Percentiles rank a stretch among this genome's conserved stretches.
Evolutionary conservation across 1,140 invertebrate species (phyloP).

Genomic region (Pogonognathellus flavescens): DNA sequence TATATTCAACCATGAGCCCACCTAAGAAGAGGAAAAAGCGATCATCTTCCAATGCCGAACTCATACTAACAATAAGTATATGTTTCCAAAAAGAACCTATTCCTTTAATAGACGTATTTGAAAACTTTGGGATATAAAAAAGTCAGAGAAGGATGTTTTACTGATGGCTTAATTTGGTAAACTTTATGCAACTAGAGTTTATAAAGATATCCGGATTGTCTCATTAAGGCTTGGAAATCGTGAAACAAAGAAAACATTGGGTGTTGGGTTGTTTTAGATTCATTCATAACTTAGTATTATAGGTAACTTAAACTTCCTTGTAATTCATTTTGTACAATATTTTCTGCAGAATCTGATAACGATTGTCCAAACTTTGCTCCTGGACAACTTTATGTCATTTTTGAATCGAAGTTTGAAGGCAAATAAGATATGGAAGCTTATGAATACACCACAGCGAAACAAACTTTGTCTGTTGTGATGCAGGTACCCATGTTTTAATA

Average conservation of each 20-base stretch:
- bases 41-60: not conserved
- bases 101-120: constrained; percentile 57
- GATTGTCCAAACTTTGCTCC: constrained; percentile 80
- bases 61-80: constrained; percentile 52
- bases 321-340: not conserved
- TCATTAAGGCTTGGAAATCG: constrained; percentile 84
- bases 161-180: constrained; percentile 81
- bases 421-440: constrained; percentile 84
- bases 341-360: constrained; percentile 78
- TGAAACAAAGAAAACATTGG: constrained; percentile 78
- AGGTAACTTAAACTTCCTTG: no score
- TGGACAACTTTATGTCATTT: constrained; percentile 83
- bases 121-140: constrained; percentile 79
- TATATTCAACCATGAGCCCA: not conserved
- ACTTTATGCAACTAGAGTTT: constrained; percentile 76
- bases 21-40: not conserved
- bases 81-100: constrained; percentile 59
- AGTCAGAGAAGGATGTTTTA: constrained; percentile 83
- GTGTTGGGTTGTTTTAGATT: constrained; percentile 62
- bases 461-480: constrained; percentile 78
- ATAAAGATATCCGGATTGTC: constrained; percentile 80
- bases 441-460: constrained; percentile 79
- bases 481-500: constrained; percentile 74
- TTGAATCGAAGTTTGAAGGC: constrained; percentile 87
- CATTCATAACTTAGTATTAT: not conserved